A percentile compares a stretch with the other conserved stretches of the same genome.
Conservation (phyloP, 2,888 invertebrate genomes). For the Netelia virgata region DNA sequence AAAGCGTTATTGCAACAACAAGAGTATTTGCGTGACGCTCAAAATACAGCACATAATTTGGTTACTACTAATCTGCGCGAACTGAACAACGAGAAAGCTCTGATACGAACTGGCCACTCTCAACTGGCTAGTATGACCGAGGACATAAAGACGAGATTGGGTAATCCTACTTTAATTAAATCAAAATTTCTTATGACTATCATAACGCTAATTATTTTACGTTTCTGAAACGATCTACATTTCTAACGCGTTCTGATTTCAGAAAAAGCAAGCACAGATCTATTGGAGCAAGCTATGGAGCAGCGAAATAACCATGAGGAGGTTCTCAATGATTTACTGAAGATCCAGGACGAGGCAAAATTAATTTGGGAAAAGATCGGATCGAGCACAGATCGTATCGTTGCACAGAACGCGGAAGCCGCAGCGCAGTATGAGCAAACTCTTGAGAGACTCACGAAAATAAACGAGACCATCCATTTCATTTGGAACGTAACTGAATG, state of each 20-base stretch:
- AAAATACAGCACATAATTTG: constrained; percentile 85
- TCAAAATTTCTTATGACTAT: constrained; percentile 17
- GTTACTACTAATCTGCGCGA: constrained; percentile 87
- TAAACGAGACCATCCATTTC: constrained; percentile 86
- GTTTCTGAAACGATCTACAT: not conserved
- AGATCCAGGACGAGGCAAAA: constrained; percentile 86
- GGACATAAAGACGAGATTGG: constrained; percentile 86
- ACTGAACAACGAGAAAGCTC: constrained; percentile 87
- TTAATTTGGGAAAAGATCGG: constrained; percentile 87
- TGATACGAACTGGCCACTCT: constrained; percentile 87
- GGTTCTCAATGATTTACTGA: constrained; percentile 86
- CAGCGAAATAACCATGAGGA: constrained; percentile 86
- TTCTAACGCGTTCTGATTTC: constrained; percentile 48
- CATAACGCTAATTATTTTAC: constrained; percentile 18
- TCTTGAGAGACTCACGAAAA: constrained; percentile 85
- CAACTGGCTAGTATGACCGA: constrained; percentile 86
- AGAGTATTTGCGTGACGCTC: constrained; percentile 85
- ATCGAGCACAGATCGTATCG: constrained; percentile 82
- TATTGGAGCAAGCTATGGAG: constrained; percentile 85
- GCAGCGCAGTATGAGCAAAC: constrained; percentile 85
- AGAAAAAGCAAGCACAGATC: constrained; percentile 86
- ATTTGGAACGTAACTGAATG: constrained; percentile 79
- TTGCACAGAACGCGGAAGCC: constrained; percentile 85
- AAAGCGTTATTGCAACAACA: constrained; percentile 86
- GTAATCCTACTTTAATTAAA: constrained; percentile 75